Evolutionary conservation across 2,888 invertebrate species (phyloP).

Genomic region (Troilus luridus): DNA sequence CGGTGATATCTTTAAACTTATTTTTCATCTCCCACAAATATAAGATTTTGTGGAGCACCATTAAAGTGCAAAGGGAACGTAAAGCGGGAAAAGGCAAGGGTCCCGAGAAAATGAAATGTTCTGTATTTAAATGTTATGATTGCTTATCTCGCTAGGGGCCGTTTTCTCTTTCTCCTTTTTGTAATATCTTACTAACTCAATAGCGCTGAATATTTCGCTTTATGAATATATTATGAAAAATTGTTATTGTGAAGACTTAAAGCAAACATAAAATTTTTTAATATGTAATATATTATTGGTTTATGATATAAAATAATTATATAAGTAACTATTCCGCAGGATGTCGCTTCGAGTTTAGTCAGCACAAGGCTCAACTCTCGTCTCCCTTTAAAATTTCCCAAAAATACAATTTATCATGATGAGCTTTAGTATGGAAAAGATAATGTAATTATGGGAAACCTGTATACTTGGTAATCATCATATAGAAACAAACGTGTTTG

Average conservation of each 20-base stretch:
- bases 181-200: not conserved
- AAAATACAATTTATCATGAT: too few species aligned
- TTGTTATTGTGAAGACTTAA: not conserved
- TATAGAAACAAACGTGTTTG: too few species aligned
- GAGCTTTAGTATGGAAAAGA: too few species aligned
- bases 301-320: too few species aligned
- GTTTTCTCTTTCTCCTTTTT: not conserved
- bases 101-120: constrained; percentile 29
- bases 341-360: too few species aligned
- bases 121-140: constrained; percentile 35
- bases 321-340: too few species aligned
- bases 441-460: too few species aligned
- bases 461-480: too few species aligned
- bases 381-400: too few species aligned
- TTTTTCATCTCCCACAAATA: not conserved
- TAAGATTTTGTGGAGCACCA: not conserved
- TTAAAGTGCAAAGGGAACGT: not conserved
- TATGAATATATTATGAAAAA: not conserved
- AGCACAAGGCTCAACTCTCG: too few species aligned
- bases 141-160: not conserved
- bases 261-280: too few species aligned
- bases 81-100: not conserved
- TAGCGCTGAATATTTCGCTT: not conserved
- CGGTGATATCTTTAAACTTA: not conserved
- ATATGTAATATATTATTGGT: too few species aligned